These are phyloP conservation scores for Trachelus tabidus DNA, from an alignment of 2,888 invertebrate species.

Conservation along the genomic window DNA sequence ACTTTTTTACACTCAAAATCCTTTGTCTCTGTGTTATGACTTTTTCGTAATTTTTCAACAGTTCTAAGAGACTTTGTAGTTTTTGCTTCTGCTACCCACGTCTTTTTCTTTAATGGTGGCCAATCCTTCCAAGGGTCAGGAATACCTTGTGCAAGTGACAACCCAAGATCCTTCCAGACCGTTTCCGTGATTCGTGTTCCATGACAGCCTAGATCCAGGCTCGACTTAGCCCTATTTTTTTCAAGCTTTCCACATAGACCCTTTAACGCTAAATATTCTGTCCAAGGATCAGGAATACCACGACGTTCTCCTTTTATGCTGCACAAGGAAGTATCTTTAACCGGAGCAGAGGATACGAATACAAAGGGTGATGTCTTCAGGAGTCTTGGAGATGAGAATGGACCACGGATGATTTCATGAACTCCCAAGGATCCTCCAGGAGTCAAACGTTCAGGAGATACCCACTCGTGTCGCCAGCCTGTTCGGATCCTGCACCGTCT, in stretches of 20 bases:
- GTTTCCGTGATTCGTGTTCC: constrained; percentile 30
- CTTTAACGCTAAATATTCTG: constrained; percentile 32
- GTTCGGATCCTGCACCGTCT: constrained; percentile 1
- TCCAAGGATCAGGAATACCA: constrained; percentile 47
- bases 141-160: constrained; percentile 43
- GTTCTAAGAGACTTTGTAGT: no score
- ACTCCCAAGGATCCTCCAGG: constrained; percentile 22
- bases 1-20: background rate
- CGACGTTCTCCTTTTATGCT: constrained; percentile 11
- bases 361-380: constrained; percentile 33
- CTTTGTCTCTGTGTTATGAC: background rate
- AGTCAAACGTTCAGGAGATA: constrained; percentile 20
- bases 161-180: constrained; percentile 33
- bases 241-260: constrained; percentile 21
- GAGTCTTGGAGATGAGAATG: constrained; percentile 34
- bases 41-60: background rate
- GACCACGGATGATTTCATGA: constrained; percentile 34
- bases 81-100: background rate
- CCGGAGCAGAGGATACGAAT: constrained; percentile 8
- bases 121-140: constrained; percentile 43
- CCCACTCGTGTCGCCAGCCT: constrained; percentile 35
- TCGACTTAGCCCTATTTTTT: constrained; percentile 6
- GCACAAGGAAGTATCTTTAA: background rate
- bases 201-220: constrained; percentile 24
- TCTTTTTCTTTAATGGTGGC: background rate